Evolutionary conservation across 2,888 invertebrate genomes (phyloP).

Genomic region (Cheilosia pagana): DNA sequence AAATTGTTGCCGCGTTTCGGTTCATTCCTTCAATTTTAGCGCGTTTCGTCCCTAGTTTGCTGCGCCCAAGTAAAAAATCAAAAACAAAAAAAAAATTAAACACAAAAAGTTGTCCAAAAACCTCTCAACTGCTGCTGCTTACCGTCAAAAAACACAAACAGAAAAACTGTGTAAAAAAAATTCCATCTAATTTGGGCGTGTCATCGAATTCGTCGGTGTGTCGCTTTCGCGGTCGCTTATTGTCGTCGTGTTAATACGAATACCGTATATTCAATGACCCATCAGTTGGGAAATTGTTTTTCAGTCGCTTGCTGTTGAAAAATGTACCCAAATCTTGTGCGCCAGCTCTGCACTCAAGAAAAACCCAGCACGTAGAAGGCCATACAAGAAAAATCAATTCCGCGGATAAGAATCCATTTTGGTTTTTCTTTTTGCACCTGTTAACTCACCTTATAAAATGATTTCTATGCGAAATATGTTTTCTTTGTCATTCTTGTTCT

Average conservation of each 20-base stretch:
- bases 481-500: constrained; percentile 37
- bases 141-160: constrained; percentile 16
- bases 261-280: background rate
- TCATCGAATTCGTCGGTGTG: constrained; percentile 54
- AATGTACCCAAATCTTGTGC: constrained; percentile 56
- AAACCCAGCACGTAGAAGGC: constrained; percentile 36
- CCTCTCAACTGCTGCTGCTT: constrained; percentile 43
- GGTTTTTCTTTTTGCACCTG: constrained; percentile 71
- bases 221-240: constrained; percentile 49
- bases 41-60: constrained; percentile 60
- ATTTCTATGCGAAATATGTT: constrained; percentile 46
- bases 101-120: background rate
- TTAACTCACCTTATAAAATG: constrained; percentile 68
- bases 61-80: constrained; percentile 23
- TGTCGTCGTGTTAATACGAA: constrained; percentile 43
- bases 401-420: constrained; percentile 66
- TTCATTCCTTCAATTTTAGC: constrained; percentile 60
- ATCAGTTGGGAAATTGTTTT: background rate
- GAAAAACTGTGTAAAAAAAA: constrained; percentile 40
- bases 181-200: constrained; percentile 68
- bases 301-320: constrained; percentile 24
- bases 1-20: constrained; percentile 67
- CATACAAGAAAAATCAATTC: constrained; percentile 69
- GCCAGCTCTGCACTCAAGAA: constrained; percentile 35
- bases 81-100: constrained; percentile 34